Evolutionary conservation across 2,888 invertebrate species (phyloP), one percentile per base, ranked within the genome.

Genomic region (Dolichomitus sp.): DNA sequence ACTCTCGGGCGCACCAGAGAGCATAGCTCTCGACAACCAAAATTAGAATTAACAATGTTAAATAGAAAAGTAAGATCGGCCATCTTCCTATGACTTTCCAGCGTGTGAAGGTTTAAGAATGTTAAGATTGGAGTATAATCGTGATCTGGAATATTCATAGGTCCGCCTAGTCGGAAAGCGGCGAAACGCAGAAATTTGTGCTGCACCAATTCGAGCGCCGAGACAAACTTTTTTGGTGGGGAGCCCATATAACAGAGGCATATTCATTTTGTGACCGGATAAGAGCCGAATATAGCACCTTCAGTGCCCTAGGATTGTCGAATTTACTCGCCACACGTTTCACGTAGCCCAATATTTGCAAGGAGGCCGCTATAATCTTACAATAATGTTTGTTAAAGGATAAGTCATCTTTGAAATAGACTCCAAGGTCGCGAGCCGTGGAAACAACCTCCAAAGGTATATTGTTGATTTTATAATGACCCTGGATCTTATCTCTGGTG

Each of bases 261-360:
- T 17, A 37, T 33, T 59, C 37, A 6, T 33, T 30, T 12, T 59
- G 59, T n/a, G 59, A 59, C 33, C 37, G 37, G 12, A 59, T 9
- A 0, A 59, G 12, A 7, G 59, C 30, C 3, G 33, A n/a, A 7
- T 59, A 59, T 7, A 59, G 59, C 7, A 17, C 33, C 17, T 59
- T 59, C 9, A 17, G 37, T 14, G 59, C 59, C 0, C 37, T 37
- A n/a, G n/a, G n/a, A n/a, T n/a, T n/a, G n/a, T n/a, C 37, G n/a
- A 59, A 59, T 59, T 59, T 37, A 17, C 59, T 12, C 37, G 59
- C 37, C 33, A 59, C 59, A 59, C 59, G 14, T 59, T 14, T 30
- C 59, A 59, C 59, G 14, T 59, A 59, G 33, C 59, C 59, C 1
- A 59, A 33, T 33, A 59, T 59, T 59, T 33, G 59, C 14, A 59